Evolutionary conservation across 1,140 invertebrate genomes (phyloP), one percentile per base, ranked within the genome.

Genomic region (Centruroides vittatus): DNA sequence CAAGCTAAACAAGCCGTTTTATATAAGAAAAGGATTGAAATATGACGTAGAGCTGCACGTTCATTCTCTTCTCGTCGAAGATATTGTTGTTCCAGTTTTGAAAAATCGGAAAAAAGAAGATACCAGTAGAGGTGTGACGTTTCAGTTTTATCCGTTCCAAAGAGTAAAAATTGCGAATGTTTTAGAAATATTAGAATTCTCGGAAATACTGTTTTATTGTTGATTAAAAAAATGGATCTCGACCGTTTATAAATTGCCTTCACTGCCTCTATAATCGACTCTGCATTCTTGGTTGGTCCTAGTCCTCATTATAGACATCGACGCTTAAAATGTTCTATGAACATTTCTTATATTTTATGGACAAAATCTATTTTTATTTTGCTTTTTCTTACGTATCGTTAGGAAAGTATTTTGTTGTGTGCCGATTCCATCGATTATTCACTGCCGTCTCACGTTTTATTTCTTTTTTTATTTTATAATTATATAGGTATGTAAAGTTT

Each of bases 1-100:
- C 9, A 67, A 65, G 36, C 54, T 70, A n/a, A 66, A 64, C 23
- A 68, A 67, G 36, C 69, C 69, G 8, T 67, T 70, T 47, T 59
- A 57, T 53, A 58, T 67, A 35, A 57, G 65, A 48, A 61, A 64
- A 23, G 68, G 69, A 3, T 57, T 60, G 34, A 60, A 65, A 35
- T 65, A 62, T 34, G 61, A 61, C 47, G 54, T 65, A 1, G 63
- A 65, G 47, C 54, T 65, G 5, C 60, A 61, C 49, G 60, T 59
- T 35, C 63, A 60, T 34, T 35, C 63, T 34, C 48, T 61, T 11
- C 55, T 65, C 5, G 52, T 51, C 4, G 60, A 65, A 34, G 63
- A 65, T 13, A 59, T 65, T 35, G 48, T 65, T 8, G 63, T 61
- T 13, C 63, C 63, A 34, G 8, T 60, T 12, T 23, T 61, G 23